Conservation (phyloP, 2,888 invertebrate species). For the Ectemnius lituratus region DNA sequence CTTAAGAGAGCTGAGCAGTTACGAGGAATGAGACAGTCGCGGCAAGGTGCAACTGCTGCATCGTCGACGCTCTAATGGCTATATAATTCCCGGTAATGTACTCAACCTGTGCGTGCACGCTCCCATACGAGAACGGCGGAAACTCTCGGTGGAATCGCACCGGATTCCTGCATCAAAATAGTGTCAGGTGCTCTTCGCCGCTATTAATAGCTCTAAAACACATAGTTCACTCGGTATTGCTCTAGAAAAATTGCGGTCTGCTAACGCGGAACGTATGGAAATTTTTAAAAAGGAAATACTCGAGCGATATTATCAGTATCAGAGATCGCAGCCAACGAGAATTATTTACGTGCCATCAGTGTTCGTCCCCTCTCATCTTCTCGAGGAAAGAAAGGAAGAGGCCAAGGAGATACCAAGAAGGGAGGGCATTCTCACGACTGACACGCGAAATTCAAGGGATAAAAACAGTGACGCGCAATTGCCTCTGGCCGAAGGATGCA, state of each 20-base stretch:
- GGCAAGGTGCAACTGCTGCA: constrained; percentile 1
- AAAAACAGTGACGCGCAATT: background rate
- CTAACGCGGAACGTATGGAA: background rate
- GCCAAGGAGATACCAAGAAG: background rate
- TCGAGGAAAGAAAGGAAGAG: background rate
- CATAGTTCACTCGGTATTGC: background rate
- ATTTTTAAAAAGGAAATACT: background rate
- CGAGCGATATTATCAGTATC: too few species aligned
- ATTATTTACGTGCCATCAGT: too few species aligned
- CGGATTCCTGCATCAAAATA: background rate
- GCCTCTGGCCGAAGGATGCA: background rate
- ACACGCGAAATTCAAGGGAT: constrained; percentile 2
- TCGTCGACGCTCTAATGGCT: constrained; percentile 6
- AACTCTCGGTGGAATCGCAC: background rate
- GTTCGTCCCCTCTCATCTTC: background rate
- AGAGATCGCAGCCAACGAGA: too few species aligned
- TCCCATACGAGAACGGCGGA: background rate
- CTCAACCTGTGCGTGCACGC: background rate
- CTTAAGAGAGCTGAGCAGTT: constrained; percentile 7
- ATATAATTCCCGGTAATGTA: constrained; percentile 8
- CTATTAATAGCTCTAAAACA: background rate
- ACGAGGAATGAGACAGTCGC: constrained; percentile 4
- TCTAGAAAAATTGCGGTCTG: background rate
- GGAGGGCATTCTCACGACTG: background rate
- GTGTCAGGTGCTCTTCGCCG: background rate